phyloP scores from a whole-genome alignment of 2,113 vertebrate genomes.

The Acinonyx jubatus region DNA sequence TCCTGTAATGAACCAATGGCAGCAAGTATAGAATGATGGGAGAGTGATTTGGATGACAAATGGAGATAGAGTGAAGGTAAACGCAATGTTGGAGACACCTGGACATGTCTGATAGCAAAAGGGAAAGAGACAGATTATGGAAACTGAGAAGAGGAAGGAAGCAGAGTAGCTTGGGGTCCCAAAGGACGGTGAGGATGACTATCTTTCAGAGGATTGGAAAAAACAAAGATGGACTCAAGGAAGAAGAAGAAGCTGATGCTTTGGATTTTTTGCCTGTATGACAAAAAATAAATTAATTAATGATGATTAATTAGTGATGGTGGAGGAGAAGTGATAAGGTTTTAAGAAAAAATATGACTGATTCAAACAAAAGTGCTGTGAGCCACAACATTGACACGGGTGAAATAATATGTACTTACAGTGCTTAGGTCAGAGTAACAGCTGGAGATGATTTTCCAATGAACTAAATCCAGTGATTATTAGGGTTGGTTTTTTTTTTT shows the following conservation, averaged over 20 bases:
- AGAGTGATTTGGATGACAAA: slow-evolving; percentile 10
- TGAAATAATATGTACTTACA: slow-evolving; percentile 49
- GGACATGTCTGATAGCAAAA: not conserved
- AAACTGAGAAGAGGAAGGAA: slow-evolving; percentile 42
- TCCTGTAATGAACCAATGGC: not conserved
- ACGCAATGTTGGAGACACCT: not conserved
- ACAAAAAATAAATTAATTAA: not conserved
- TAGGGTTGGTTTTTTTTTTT: not conserved
- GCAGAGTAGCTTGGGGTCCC: not conserved
- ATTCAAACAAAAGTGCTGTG: slow-evolving; percentile 7
- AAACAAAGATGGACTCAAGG: not conserved
- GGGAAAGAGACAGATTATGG: not conserved
- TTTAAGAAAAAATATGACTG: not conserved
- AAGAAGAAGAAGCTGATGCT: not conserved
- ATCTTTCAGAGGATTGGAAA: not conserved
- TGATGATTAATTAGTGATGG: not conserved
- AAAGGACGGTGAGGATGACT: not conserved
- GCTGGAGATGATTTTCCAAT: slow-evolving; percentile 7
- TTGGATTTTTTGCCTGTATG: not conserved
- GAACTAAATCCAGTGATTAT: not conserved
- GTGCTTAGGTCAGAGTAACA: slow-evolving; percentile 15
- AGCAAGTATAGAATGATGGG: not conserved
- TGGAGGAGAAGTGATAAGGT: not conserved
- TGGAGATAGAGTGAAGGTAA: not conserved
- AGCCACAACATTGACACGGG: not conserved